phyloP scores from a whole-genome alignment of 2,888 invertebrate species.

The Diogma glabrata region DNA sequence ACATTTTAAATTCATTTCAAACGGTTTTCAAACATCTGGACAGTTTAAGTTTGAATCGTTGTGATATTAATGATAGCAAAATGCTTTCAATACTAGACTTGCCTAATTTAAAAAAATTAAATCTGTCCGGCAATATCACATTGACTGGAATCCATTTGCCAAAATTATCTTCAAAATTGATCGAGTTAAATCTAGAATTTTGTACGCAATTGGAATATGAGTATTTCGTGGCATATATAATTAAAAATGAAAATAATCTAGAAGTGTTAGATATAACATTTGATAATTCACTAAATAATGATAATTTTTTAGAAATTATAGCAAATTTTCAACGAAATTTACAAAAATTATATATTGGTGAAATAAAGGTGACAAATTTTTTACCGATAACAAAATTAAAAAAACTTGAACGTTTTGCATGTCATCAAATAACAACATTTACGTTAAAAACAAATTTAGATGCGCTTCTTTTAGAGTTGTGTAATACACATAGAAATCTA shows the following conservation, averaged over 20 bases:
- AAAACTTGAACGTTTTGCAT: not conserved
- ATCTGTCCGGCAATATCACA: not conserved
- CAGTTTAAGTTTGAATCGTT: not conserved
- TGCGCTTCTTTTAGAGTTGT: not conserved
- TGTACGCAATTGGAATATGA: not conserved
- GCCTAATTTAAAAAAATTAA: not conserved
- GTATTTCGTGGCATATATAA: not conserved
- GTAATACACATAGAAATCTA: not conserved
- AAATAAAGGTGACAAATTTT: not conserved
- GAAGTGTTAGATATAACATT: not conserved
- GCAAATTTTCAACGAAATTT: not conserved
- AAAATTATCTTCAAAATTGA: not conserved
- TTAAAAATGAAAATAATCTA: not conserved
- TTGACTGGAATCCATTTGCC: not conserved
- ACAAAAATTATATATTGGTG: not conserved
- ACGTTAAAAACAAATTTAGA: not conserved
- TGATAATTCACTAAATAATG: not conserved
- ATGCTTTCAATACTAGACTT: not conserved
- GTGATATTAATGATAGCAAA: not conserved
- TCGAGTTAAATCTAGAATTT: constrained; percentile 1
- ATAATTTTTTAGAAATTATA: not conserved
- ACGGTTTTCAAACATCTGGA: not conserved
- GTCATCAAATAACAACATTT: constrained; percentile 4
- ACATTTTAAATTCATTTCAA: not conserved
- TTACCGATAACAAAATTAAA: not conserved